These are phyloP conservation scores for Anableps anableps DNA, from an alignment of 2,797 vertebrate genomes.

Conservation along the genomic window DNA sequence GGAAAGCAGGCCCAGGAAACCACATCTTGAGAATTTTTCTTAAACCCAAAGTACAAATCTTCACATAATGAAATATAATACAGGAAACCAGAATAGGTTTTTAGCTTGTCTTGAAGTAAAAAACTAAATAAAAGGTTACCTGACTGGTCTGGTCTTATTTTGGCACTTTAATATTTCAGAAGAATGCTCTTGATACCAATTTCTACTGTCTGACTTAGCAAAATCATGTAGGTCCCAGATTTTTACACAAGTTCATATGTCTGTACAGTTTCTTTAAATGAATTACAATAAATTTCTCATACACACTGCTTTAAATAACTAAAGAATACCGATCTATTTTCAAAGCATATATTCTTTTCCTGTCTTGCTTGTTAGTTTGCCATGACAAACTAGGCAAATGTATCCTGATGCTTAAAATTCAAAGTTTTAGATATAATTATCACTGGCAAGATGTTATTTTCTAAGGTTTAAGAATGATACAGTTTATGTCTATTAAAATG, in stretches of 20 bases:
- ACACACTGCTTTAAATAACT: neutral
- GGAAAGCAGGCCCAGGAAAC: slow-evolving; percentile 29
- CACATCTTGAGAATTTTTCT: slow-evolving; percentile 6
- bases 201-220: neutral
- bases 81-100: slow-evolving; percentile 12
- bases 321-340: neutral
- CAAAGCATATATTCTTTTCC: neutral
- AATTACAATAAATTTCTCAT: neutral
- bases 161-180: slow-evolving; percentile 2
- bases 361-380: neutral
- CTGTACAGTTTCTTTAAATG: neutral
- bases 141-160: neutral
- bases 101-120: slow-evolving; percentile 6
- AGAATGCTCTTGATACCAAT: slow-evolving; percentile 4
- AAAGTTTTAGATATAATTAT: neutral
- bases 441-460: neutral
- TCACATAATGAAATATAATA: slow-evolving; percentile 52
- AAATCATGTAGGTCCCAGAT: neutral
- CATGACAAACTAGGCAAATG: neutral
- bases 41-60: slow-evolving; percentile 28
- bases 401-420: neutral
- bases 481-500: neutral
- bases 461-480: neutral
- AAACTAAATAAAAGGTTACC: slow-evolving; percentile 26
- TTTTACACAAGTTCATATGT: neutral